Base-by-base conservation (phyloP, 1,140 invertebrate species). In the Stegodyphus mimosarum region DNA sequence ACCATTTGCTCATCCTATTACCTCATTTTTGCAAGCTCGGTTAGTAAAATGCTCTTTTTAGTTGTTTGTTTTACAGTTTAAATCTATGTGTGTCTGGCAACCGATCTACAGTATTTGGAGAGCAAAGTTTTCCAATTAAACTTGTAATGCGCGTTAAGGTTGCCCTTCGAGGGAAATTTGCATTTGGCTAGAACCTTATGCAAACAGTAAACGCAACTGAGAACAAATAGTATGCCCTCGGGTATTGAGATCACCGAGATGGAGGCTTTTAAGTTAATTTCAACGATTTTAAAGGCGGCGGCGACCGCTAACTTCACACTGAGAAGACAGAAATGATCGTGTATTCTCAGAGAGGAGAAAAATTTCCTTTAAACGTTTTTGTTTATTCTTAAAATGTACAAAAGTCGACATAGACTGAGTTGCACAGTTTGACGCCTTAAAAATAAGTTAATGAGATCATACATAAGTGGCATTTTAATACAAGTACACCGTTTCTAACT, bases 51-150 rank as follows among this genome's bases (percentile, higher is more conserved):
- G 52, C 52, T 15, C 50, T 69, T n/a, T 51, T 53, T 13, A 81
- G 15, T 60, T 74, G 71, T 83, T 83, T 83, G 53, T 83, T 83
- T 83, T 83, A 73, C 33, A 48, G n/a, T 18, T 10, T 18, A 83
- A 74, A 51, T n/a, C 49, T 7, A 60, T 13, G n/a, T 69, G 77
- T 76, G 64, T 63, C 53, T 48, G 51, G 49, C 51, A 80, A 71
- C 33, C 67, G 66, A 80, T 80, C 51, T 80, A 71, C 67, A 60
- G 15, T 80, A 60, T 83, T 83, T 83, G 80, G 60, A 51, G 60
- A 83, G 80, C 69, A 83, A 83, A 83, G 80, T 83, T 83, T 83
- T 83, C 80, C 80, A 83, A 83, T 83, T 83, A 83, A 83, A 83
- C 71, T 83, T 83, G 80, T 83, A 83, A 83, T 83, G 80, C 71